A percentile compares a stretch with the other conserved stretches of the same genome.
These are phyloP conservation scores for Engraulis encrasicolus DNA, from an alignment of 2,113 vertebrate genomes.

Conservation along the genomic window DNA sequence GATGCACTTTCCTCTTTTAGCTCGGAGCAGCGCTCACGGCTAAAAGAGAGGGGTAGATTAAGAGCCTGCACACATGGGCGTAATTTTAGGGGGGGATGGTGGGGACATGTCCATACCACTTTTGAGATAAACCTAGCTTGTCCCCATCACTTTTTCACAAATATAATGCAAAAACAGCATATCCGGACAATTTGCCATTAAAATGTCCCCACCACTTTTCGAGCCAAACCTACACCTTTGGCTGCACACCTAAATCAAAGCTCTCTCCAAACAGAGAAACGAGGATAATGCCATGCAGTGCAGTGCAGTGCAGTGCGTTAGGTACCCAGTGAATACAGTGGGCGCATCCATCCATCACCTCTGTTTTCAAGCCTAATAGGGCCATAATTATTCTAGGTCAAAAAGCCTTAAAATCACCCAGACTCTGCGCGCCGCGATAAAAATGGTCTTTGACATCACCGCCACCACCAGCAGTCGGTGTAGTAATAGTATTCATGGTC, in stretches of 20 bases:
- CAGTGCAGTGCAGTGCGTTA: not conserved
- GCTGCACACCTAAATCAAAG: not conserved
- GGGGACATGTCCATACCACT: too few relatives aligned
- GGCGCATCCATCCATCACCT: not conserved
- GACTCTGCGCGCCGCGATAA: slow-evolving; percentile 53
- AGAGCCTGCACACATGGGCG: too few relatives aligned
- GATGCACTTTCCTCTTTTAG: slow-evolving; percentile 26
- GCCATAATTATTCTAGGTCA: not conserved
- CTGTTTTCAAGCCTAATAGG: slow-evolving; percentile 14
- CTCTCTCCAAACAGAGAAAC: not conserved
- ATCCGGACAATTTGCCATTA: too few relatives aligned
- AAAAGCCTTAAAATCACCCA: slow-evolving; percentile 39
- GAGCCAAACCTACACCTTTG: too few relatives aligned
- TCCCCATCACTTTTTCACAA: too few relatives aligned
- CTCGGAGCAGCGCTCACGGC: slow-evolving; percentile 36
- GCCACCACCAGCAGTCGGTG: slow-evolving; percentile 67
- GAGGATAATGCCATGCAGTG: not conserved
- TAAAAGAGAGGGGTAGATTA: not conserved
- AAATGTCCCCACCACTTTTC: too few relatives aligned
- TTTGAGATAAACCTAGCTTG: too few relatives aligned
- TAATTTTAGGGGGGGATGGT: too few relatives aligned
- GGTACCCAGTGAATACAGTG: not conserved
- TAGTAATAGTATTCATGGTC: slow-evolving; percentile 79
- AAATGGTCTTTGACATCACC: slow-evolving; percentile 64
- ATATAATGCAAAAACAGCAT: too few relatives aligned